Base-by-base conservation (phyloP, 2,113 vertebrate genomes). In the Python bivittatus region DNA sequence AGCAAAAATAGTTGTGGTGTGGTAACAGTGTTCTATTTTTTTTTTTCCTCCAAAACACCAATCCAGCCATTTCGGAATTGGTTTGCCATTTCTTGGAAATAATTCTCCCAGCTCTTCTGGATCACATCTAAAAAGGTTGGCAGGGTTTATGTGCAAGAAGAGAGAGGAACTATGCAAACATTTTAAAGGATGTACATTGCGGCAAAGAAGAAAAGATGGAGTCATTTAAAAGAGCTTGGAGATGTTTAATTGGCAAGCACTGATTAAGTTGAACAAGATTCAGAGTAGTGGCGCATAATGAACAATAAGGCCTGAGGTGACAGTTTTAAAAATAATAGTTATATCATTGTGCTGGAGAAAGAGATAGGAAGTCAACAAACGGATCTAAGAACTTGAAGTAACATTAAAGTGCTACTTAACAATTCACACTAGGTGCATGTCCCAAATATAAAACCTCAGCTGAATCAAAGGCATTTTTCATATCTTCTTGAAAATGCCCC, bases 391-490 rank as follows among this genome's bases (percentile, higher is more conserved):
- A 22, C 33, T 42, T 79, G 38, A 17, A 48, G 48, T 48, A 48
- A 68, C 33, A 4, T 68, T 68, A n/a, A 68, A 68, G 29, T 68
- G 64, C 68, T 38, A 79, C 33, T 79, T 79, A n/a, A 79, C 72
- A 42, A 79, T 42, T 79, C 33, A 79, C 17, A 79, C 2, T 1
- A 42, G 38, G 33, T 79, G 72, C 38, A 79, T 42, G 8, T 2
- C 92, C 60, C 23, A 11, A 92, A 88, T 68, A 79, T 88, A 89
- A n/a, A 27, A 90, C 44, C 92, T 93, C 92, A 90, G 92, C 91
- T 90, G 61, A 86, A 44, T 8, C 42, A 27, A 94, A 88, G 87
- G 29, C 42, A 88, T 95, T 90, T 92, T 93, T 72, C 4, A 90
- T 93, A 90, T 84, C 84, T 93, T 92, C 91, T 42, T 90, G 68